Percentiles rank a stretch among this genome's conserved stretches.
Conservation (phyloP, 2,113 vertebrate genomes). For the Ptilonorhynchus violaceus region DNA sequence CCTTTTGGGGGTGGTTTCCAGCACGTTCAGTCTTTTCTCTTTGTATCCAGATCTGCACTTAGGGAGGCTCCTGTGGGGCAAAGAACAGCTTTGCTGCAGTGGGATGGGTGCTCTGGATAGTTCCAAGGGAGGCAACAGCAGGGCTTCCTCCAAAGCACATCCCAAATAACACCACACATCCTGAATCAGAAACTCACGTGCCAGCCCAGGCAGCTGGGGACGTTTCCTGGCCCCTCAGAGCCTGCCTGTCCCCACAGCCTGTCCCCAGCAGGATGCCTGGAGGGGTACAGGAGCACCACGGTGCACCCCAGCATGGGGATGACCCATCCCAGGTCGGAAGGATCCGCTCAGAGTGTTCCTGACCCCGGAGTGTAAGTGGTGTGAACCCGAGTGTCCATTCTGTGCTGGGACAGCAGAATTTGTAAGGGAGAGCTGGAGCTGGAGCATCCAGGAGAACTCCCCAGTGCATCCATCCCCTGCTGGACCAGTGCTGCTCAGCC, state of each 20-base stretch:
- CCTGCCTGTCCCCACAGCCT: background rate
- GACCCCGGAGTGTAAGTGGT: background rate
- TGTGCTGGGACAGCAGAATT: background rate
- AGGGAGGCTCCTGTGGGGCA: fast-evolving
- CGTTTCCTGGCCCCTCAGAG: background rate
- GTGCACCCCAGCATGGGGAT: background rate
- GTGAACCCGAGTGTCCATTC: background rate
- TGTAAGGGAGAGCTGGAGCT: background rate
- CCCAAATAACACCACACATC: background rate
- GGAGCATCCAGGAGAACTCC: background rate
- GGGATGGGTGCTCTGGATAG: background rate
- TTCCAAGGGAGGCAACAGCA: background rate
- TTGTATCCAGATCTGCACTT: fast-evolving
- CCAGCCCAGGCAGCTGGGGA: background rate
- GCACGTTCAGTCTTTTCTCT: background rate
- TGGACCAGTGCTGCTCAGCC: background rate
- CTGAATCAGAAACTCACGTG: background rate
- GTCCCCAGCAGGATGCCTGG: background rate
- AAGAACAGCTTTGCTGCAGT: background rate
- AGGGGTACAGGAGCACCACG: background rate
- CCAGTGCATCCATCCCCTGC: too few species aligned
- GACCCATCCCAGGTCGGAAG: background rate
- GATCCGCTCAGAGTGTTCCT: background rate
- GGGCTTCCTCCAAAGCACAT: background rate
- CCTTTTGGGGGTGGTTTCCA: background rate